phyloP scores from a whole-genome alignment of 2,888 invertebrate species.

The Heliothis peltigera region DNA sequence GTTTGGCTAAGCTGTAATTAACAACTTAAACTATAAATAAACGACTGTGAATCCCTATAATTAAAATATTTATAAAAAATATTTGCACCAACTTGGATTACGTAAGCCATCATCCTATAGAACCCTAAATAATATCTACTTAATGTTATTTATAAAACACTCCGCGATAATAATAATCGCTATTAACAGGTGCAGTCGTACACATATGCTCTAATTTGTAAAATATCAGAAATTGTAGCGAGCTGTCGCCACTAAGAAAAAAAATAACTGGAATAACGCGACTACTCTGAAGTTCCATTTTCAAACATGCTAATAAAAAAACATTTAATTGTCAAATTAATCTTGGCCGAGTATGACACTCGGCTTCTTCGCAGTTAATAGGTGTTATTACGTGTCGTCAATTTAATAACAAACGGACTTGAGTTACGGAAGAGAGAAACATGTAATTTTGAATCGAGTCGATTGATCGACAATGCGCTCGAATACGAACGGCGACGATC shows the following conservation, averaged over 20 bases:
- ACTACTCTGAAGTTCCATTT: conserved; percentile 32
- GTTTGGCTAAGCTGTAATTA: conserved; percentile 42
- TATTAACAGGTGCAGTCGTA: conserved; percentile 43
- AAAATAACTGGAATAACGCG: conserved; percentile 19
- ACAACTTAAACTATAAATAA: conserved; percentile 21
- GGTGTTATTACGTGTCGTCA: conserved; percentile 80
- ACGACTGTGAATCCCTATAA: conserved; percentile 12
- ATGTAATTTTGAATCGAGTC: conserved; percentile 78
- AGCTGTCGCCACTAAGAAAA: conserved; percentile 49
- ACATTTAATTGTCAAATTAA: conserved; percentile 71
- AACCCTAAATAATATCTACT: conserved; percentile 12
- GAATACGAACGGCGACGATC: conserved; percentile 65
- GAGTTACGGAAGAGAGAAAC: conserved; percentile 78
- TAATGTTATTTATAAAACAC: conserved; percentile 17
- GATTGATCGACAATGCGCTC: conserved; percentile 76
- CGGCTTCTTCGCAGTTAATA: conserved; percentile 71
- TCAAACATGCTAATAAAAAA: conserved; percentile 39
- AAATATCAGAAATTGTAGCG: conserved; percentile 46
- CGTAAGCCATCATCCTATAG: conserved; percentile 18
- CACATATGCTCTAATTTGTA: conserved; percentile 47
- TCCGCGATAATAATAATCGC: conserved; percentile 27
- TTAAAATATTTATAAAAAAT: conserved; percentile 47
- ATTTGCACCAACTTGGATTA: conserved; percentile 9
- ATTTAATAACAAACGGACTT: conserved; percentile 77
- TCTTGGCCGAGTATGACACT: conserved; percentile 70